phyloP scores from a whole-genome alignment of 1,140 invertebrate genomes.

The Ladona fulva region DNA sequence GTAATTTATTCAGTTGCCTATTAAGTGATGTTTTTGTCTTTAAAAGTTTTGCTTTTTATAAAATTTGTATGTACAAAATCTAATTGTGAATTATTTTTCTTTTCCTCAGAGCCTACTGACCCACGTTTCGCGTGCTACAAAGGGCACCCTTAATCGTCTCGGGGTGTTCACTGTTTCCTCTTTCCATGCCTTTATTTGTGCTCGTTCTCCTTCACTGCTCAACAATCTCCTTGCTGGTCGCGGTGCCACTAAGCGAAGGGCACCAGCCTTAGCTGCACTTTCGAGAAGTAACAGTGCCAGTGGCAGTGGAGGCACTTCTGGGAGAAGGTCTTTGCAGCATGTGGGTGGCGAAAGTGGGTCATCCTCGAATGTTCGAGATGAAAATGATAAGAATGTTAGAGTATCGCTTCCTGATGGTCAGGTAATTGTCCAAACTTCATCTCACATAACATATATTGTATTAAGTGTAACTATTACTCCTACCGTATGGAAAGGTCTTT shows the following conservation, averaged over 20 bases:
- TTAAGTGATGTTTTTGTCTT: too few relatives aligned
- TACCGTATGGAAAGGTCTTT: too few relatives aligned
- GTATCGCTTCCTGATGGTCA: constrained; percentile 82
- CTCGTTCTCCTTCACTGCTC: constrained; percentile 81
- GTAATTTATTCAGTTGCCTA: too few relatives aligned
- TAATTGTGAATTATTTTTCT: too few relatives aligned
- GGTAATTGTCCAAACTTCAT: constrained; percentile 36
- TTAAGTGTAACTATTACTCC: too few relatives aligned
- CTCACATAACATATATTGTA: too few relatives aligned
- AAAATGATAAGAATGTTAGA: constrained; percentile 75
- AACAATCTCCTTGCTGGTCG: constrained; percentile 86
- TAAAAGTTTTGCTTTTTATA: too few relatives aligned
- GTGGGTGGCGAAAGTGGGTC: constrained; percentile 42
- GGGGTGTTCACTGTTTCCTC: constrained; percentile 96
- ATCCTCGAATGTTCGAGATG: constrained; percentile 60
- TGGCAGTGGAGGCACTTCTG: constrained; percentile 44
- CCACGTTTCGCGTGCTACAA: constrained; percentile 89
- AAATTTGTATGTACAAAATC: too few relatives aligned
- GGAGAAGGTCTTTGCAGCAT: constrained; percentile 63
- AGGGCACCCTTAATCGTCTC: constrained; percentile 86
- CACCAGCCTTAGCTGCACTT: constrained; percentile 53
- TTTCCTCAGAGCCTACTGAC: constrained; percentile 78
- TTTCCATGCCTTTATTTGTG: constrained; percentile 95
- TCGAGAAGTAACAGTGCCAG: constrained; percentile 76
- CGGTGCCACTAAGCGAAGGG: constrained; percentile 76